phyloP scores from a whole-genome alignment of 2,797 vertebrate species.

The Scolopax rusticola region DNA sequence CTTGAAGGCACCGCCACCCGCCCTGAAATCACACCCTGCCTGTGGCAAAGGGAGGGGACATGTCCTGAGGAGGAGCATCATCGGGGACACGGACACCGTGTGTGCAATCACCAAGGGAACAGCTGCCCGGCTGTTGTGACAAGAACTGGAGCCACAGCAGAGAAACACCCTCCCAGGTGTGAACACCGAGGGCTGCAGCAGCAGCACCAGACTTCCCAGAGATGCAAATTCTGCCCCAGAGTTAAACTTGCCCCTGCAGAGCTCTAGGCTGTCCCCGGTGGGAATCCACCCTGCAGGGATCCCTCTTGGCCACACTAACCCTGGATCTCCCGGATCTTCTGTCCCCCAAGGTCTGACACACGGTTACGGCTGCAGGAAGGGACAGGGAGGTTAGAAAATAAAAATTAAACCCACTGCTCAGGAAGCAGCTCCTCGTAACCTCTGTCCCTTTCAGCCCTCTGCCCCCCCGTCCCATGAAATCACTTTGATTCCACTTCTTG shows the following conservation, averaged over 20 bases:
- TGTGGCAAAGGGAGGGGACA: accelerated
- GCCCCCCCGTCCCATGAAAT: neutral
- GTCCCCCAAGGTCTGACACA: neutral
- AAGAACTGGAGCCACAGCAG: neutral
- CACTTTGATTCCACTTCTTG: neutral
- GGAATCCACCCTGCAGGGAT: neutral
- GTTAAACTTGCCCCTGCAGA: neutral
- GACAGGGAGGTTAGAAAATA: accelerated
- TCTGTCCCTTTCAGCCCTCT: neutral
- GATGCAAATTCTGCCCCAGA: neutral
- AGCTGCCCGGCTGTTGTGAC: neutral
- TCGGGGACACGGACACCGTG: neutral
- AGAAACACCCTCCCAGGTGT: neutral
- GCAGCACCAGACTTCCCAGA: neutral
- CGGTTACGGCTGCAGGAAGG: accelerated
- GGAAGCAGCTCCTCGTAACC: neutral
- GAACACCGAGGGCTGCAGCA: neutral
- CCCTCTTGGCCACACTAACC: neutral
- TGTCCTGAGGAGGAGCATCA: accelerated
- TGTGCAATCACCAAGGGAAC: neutral
- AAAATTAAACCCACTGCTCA: neutral
- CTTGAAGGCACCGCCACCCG: neutral
- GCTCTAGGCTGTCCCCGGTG: neutral
- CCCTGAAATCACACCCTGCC: neutral
- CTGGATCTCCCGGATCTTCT: neutral